Evolutionary conservation across 2,888 invertebrate species (phyloP), one percentile per base, ranked within the genome.

Genomic region (Vandiemenella viatica): DNA sequence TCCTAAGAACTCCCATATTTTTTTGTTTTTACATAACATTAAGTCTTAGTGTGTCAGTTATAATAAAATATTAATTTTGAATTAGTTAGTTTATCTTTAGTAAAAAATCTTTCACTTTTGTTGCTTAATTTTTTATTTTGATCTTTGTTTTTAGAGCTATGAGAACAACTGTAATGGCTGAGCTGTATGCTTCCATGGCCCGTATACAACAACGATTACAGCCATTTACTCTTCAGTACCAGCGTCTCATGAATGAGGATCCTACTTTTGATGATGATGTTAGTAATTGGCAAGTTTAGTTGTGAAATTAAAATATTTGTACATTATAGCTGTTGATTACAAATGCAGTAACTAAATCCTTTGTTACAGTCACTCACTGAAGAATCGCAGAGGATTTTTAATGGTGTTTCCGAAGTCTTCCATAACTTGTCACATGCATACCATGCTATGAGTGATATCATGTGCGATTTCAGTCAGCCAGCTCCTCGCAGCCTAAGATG

Each of bases 361-460:
- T 45, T 19, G 22, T 49, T 49, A 5, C 48, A 52, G 52, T 21
- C 49, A 20, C 13, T 45, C 45, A 67, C 67, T 4, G 67, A 70
- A 42, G 68, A 70, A 53, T 73, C 73, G 4, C 87, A 88, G 63
- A 73, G 76, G 13, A 68, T 80, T 37, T 79, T 82, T 54, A 81
- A 83, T 60, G 71, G 81, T 46, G 80, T 88, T 0, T 80, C 85
- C 0, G 85, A 87, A 63, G 74, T 83, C 19, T 71, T 91, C 61
- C 95, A 95, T 63, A 83, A 79, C 56, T 71, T 93, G 58, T 79
- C 89, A 2, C 95, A 95, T 62, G 84, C 86, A 1, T 87, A 85
- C 65, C 95, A 95, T 62, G 81, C 85, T 1, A 70, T 90, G 43
- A 91, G 91, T 59, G 93, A 95, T 63, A 75, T 93, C 43, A 81